Base-by-base conservation (phyloP, 2,888 invertebrate species). In the Tetrapedia diversipes region DNA sequence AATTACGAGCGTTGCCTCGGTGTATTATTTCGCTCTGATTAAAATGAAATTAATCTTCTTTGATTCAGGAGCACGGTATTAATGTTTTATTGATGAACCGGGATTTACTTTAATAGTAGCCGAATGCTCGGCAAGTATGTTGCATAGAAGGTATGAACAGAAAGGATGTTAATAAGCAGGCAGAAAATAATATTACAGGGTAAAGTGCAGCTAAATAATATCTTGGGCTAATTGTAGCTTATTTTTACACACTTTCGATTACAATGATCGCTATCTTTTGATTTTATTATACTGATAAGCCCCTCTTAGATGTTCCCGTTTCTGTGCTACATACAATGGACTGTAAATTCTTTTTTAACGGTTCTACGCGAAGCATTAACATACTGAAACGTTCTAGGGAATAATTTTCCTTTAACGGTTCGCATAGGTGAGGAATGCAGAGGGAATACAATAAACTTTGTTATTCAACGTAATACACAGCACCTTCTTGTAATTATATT, bases 71-170 rank as follows among this genome's bases (percentile, higher is more conserved):
- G n/a, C 22, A 34, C 11, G 14, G 11, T 29, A 14, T 41, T 19
- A 41, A 43, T 29, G 57, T 43, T 59, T 59, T 59, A 59, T 59
- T n/a, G 14, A 59, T 43, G 41, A 43, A 29, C 7, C 19, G n/a
- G 19, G 19, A 11, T 59, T 54, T 34, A 14, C n/a, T 19, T 14
- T 14, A 14, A 54, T 14, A 19, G 14, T 22, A 34, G 11, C 19
- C 57, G 3, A 29, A 57, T 29, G 6, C 14, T 59, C 14, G 27
- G 29, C 7, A n/a, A n/a, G n/a, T n/a, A 16, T n/a, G 7, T 41
- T 41, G 34, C 7, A 10, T 22, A 14, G 3, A 11, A 54, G 14
- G n/a, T 16, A 41, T 14, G 29, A 19, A 32, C 14, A 14, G 19
- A 43, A 19, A n/a, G 7, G 7, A 43, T 19, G 43, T 19, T 43